Base-by-base conservation (phyloP, 1,140 invertebrate genomes). In the Batillaria attramentaria region DNA sequence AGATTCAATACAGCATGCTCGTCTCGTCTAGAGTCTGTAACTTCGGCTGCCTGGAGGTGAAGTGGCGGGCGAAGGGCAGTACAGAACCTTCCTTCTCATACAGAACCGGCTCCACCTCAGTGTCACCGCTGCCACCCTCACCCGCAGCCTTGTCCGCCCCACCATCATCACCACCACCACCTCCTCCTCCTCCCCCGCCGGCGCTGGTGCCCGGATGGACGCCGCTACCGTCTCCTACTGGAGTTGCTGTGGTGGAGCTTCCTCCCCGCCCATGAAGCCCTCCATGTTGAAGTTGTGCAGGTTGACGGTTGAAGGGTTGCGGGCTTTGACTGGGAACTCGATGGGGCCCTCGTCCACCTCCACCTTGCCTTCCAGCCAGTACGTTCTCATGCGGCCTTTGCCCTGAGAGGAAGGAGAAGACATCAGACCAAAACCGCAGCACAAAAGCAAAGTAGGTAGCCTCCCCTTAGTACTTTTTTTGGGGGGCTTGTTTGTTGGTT, bases 321-420 rank as follows among this genome's bases (percentile, higher is more conserved):
- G 73, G 33, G 28, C 57, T 57, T 60, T 75, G 31, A 13, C 28
- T 33, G 10, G n/a, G 3, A 31, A 35, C 28, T 42, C 57, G 24
- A 75, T 42, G 10, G 57, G 39, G 0, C 39, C 57, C 39, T 57
- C 57, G 54, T 57, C 57, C 39, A 62, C 57, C 54, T 65, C 75
- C 18, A 62, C 65, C 37, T 75, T 75, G 1, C 83, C 80, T 33
- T 83, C 78, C 54, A 84, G 70, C 81, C 81, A 84, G 62, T 81
- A 84, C 0, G 84, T 84, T 24, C 57, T 77, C 84, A 84, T 83
- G 13, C 20, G 54, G 0, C 84, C 84, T 68, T 84, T 84, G 33
- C 84, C 84, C 84, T 84, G 57, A 33, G 68, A 76, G 1, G 31
- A 72, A 74, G 18, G 57, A 24, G n/a, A 35, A 79, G 33, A 8